Base-by-base conservation (phyloP, 2,888 invertebrate genomes). In the Ischnus inquisitorius region DNA sequence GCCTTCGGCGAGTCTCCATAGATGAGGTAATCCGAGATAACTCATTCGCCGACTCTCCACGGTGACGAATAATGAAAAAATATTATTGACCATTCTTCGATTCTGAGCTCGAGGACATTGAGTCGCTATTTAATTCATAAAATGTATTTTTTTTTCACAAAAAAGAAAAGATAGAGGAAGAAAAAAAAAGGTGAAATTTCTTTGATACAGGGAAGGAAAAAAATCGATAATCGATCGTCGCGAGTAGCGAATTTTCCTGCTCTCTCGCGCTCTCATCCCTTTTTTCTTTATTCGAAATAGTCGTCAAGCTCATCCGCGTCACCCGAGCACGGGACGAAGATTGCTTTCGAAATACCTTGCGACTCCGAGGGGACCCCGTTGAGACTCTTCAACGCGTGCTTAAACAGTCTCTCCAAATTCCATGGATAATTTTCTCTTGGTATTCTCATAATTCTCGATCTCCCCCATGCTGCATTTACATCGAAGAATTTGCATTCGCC, bases 11-110 rank as follows among this genome's bases (percentile, higher is more conserved):
- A 82, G 6, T 88, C 89, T 88, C 91, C 87, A 90, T 90, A 87
- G 89, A 89, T 85, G 86, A 86, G 87, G 88, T 90, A 91, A 92
- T 92, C 88, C 90, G 87, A 80, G 87, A 28, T n/a, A 14, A 19
- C 39, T n/a, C n/a, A n/a, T n/a, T n/a, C 87, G 85, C 83, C 85
- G 82, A 3, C 22, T 54, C 54, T 22, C 54, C 19, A 10, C 54
- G 22, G 83, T n/a, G 39, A 19, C n/a, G 64, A 28, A 8, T 90
- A 89, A 91, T 90, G 90, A 90, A 92, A 91, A 92, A 90, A 89
- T 90, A 90, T 91, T 90, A 90, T 90, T 90, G 90, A 88, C 88
- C 90, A 87, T 89, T 88, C 87, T 87, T 88, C 72, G 79, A 87
- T 85, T 84, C 76, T 72, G 28, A 67, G 74, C 48, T 84, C 80